These are phyloP conservation scores for Knipowitschia caucasica DNA, from an alignment of 2,797 vertebrate genomes.

Conservation along the genomic window DNA sequence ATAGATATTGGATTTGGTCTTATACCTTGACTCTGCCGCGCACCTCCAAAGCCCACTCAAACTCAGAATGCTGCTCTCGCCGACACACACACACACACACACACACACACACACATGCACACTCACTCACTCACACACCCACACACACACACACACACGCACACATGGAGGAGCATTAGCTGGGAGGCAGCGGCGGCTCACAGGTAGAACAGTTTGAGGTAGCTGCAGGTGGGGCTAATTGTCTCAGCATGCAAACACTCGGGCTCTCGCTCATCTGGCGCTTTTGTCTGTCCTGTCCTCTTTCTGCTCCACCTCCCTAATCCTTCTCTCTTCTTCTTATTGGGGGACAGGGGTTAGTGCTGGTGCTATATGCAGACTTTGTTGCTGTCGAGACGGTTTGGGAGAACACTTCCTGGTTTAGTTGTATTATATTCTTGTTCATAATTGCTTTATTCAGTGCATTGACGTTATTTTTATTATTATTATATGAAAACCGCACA, in stretches of 20 bases:
- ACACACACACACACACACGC: conserved; percentile 1
- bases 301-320: conserved; percentile 17
- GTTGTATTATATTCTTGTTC: background rate
- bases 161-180: conserved; percentile 1
- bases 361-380: background rate
- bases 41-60: background rate
- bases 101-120: background rate
- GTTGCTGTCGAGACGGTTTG: background rate
- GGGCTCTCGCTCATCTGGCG: conserved; percentile 21
- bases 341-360: background rate
- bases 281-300: conserved; percentile 12
- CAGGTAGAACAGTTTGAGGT: conserved; percentile 37
- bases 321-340: conserved; percentile 2
- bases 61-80: background rate
- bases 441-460: background rate
- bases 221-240: conserved; percentile 47
- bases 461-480: too few species aligned
- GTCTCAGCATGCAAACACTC: conserved; percentile 33
- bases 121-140: background rate
- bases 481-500: too few species aligned
- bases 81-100: conserved; percentile 1
- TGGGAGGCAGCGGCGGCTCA: background rate
- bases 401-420: background rate
- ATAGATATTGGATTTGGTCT: conserved; percentile 4
- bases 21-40: background rate